Conservation (phyloP, 1,140 invertebrate species). For the Hycleus phaleratus region DNA sequence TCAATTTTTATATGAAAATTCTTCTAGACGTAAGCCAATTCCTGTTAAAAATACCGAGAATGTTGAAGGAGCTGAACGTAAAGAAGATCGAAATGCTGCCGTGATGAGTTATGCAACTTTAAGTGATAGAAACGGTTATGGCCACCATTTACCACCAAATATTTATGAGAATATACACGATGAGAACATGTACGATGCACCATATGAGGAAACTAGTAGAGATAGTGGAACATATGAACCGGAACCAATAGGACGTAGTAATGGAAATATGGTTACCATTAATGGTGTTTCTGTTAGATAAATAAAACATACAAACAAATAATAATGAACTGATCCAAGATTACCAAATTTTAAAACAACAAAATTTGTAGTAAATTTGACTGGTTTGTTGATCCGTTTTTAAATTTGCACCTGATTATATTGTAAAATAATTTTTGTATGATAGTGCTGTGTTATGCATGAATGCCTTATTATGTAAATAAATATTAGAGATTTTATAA, state of each 20-base stretch:
- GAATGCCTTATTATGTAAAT: too few species aligned
- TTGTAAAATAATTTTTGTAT: background rate
- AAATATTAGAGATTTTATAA: too few species aligned
- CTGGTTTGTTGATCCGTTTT: background rate
- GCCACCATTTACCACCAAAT: conserved; percentile 42
- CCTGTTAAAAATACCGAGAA: conserved; percentile 84
- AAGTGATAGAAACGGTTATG: conserved; percentile 54
- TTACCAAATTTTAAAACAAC: background rate
- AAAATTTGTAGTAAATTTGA: background rate
- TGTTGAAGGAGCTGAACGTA: conserved; percentile 72
- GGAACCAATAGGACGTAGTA: conserved; percentile 48
- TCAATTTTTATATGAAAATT: conserved; percentile 3
- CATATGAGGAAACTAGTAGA: conserved; percentile 49
- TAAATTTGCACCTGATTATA: background rate
- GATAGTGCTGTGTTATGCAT: background rate
- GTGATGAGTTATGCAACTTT: conserved; percentile 79
- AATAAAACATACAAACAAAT: conserved; percentile 9
- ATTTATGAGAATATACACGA: conserved; percentile 68
- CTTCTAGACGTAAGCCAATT: conserved; percentile 63
- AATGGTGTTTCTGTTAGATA: conserved; percentile 65
- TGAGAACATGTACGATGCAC: conserved; percentile 61
- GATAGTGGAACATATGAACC: conserved; percentile 63
- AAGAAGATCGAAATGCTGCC: conserved; percentile 75
- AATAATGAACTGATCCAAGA: background rate
- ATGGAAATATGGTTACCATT: conserved; percentile 60